A percentile compares a stretch with the other conserved stretches of the same genome.
phyloP scores from a whole-genome alignment of 2,888 invertebrate genomes.

The Ischnura elegans region DNA sequence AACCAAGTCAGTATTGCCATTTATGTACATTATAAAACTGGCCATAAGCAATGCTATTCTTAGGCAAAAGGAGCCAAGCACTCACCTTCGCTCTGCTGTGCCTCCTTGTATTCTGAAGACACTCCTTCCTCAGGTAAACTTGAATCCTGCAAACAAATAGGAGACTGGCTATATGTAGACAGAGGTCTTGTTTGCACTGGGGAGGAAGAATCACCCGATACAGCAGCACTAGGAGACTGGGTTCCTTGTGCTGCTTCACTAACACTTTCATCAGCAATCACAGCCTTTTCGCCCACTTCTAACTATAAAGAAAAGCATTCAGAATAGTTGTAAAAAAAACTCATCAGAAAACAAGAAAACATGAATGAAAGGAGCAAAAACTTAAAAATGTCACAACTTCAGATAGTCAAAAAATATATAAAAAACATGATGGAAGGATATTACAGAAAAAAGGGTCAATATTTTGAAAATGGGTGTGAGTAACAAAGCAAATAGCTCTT shows the following conservation, averaged over 20 bases:
- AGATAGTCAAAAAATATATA: too few species aligned
- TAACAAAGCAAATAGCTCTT: too few species aligned
- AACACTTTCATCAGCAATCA: constrained; percentile 59
- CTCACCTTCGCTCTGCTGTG: constrained; percentile 45
- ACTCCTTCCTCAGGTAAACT: constrained; percentile 35
- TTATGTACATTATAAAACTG: too few species aligned
- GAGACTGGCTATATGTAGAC: constrained; percentile 51
- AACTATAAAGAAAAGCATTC: constrained; percentile 18
- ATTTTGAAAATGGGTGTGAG: background rate
- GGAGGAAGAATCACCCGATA: constrained; percentile 64
- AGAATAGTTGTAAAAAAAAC: background rate
- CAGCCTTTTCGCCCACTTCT: constrained; percentile 52
- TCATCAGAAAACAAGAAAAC: background rate
- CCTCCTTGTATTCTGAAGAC: constrained; percentile 50
- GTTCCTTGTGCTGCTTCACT: constrained; percentile 44
- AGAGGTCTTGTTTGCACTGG: constrained; percentile 56
- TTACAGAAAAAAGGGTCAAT: too few species aligned
- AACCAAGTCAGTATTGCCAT: too few species aligned
- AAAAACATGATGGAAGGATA: too few species aligned
- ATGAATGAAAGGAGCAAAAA: background rate
- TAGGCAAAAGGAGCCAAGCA: too few species aligned
- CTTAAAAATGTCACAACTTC: background rate
- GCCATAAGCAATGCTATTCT: too few species aligned
- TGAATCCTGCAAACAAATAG: constrained; percentile 57
- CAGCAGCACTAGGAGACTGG: constrained; percentile 44